Evolutionary conservation across 92 coral and sea anemone species (phyloP), one percentile per base, ranked within the genome.

Genomic region (Heteractis magnifica): DNA sequence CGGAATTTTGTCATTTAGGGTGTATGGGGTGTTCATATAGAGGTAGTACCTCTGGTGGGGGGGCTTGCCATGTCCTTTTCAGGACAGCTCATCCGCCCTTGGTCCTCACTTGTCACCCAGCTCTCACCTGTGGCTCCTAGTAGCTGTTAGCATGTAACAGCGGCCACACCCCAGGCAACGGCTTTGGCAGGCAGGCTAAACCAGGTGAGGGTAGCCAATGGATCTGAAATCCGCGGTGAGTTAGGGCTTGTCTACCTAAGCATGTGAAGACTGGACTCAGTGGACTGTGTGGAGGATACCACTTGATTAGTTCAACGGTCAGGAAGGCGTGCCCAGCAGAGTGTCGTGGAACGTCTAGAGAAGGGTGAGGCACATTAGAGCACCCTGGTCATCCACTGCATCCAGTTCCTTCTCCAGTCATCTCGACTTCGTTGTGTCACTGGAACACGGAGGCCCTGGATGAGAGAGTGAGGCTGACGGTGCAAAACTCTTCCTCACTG

Each of bases 61-160:
- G 18, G 80, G 11, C 80, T 5, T 77, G 58, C 56, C 80, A 49
- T 77, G 58, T 49, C 80, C 80, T 77, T 77, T 77, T 49, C 8
- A 77, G 80, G 80, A 49, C 49, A 77, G 80, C 56, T 44, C 80
- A 56, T 21, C 58, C 80, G 18, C 18, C 80, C 12, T 26, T 77
- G 80, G 80, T 77, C 52, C 80, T 44, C 77, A 73, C 80, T 10
- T 52, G 56, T 5, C 56, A 79, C 75, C 23, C 71, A 60, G 64
- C 83, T 79, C 83, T 79, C 72, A 79, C 83, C 83, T 79, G 83
- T 79, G 83, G 83, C 83, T 79, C 83, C 83, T 18, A 56, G 83
- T 5, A 79, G 83, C 83, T 79, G 72, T 79, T 26, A 53, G 83
- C 83, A 79, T 60, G 83, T 44, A 75, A 26, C 75, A 79, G 83